Evolutionary conservation across 2,113 vertebrate genomes (phyloP).

Genomic region (Xenopus tropicalis): UCB_Xtro_10.0 CM004444.2:84637001-84637500

Average conservation of each 20-base stretch:
- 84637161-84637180: conserved; percentile 19
- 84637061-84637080: no score
- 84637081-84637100: no score
- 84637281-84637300: conserved; percentile 18
- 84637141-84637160: conserved; percentile 14
- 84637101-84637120: no score
- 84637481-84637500: conserved; percentile 16
- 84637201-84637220: conserved; percentile 24
- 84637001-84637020: no score
- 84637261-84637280: conserved; percentile 42
- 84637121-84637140: conserved; percentile 8
- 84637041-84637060: no score
- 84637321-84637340: conserved; percentile 22
- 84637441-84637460: conserved; percentile 31
- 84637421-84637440: conserved; percentile 35
- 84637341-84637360: conserved; percentile 47
- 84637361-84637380: conserved; percentile 40
- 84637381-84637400: conserved; percentile 26
- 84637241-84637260: conserved; percentile 53
- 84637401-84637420: conserved; percentile 33
- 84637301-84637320: conserved; percentile 39
- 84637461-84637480: conserved; percentile 25
- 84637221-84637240: not conserved
- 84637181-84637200: conserved; percentile 21
- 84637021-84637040: no score